These are phyloP conservation scores for Sylvietta virens DNA, from an alignment of 2,113 vertebrate species.

Conservation along the genomic window DNA sequence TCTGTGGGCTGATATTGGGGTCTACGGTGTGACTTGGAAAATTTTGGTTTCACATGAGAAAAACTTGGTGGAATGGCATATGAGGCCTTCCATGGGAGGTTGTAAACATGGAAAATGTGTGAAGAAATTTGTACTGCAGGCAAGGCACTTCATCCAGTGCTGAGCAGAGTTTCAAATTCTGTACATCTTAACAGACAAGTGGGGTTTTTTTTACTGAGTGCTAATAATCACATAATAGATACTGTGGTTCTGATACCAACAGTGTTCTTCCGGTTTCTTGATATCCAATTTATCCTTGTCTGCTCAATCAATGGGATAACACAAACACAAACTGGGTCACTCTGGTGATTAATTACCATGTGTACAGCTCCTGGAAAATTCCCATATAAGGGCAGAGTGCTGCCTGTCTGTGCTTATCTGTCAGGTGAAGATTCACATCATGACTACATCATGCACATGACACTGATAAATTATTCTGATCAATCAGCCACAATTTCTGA, in stretches of 20 bases:
- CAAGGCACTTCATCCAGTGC: background rate
- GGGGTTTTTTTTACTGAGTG: background rate
- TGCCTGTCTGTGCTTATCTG: background rate
- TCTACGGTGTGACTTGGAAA: background rate
- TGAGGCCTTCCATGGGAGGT: background rate
- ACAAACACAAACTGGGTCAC: background rate
- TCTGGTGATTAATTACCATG: background rate
- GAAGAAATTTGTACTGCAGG: background rate
- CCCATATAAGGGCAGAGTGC: background rate
- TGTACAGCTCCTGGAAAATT: background rate
- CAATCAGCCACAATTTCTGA: background rate
- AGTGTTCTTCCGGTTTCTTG: background rate
- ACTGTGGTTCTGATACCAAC: background rate
- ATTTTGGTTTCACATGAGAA: background rate
- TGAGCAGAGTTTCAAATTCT: background rate
- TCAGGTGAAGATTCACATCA: background rate
- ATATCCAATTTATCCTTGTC: background rate
- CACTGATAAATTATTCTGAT: background rate
- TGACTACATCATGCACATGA: too few species aligned
- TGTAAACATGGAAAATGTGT: background rate
- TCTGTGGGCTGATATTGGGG: background rate
- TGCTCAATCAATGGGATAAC: background rate
- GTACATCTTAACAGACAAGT: background rate
- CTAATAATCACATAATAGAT: background rate
- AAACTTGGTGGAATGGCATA: background rate